phyloP scores from a whole-genome alignment of 2,797 vertebrate genomes.

The Hypotaenidia okinawae region DNA sequence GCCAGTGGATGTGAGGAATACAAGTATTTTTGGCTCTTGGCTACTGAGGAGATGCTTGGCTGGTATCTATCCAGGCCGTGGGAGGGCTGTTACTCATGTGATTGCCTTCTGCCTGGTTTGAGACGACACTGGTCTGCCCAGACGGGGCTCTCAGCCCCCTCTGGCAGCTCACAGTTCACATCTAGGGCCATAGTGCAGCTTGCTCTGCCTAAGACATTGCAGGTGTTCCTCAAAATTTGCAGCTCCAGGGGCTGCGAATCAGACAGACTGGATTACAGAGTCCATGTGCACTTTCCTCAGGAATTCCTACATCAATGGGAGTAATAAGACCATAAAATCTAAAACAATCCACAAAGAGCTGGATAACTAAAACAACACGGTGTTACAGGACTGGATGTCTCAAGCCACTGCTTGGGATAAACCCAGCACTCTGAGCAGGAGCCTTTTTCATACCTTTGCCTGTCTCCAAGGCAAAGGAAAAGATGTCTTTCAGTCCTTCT shows the following conservation, averaged over 20 bases:
- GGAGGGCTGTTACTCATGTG: neutral
- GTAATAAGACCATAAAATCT: neutral
- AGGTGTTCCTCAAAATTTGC: neutral
- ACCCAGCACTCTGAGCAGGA: neutral
- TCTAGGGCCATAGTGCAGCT: neutral
- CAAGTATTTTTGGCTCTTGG: neutral
- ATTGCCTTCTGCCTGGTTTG: neutral
- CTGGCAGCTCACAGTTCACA: neutral
- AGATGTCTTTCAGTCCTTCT: neutral
- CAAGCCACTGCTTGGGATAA: neutral
- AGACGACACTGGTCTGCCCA: neutral
- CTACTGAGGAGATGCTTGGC: neutral
- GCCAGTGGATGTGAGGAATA: neutral
- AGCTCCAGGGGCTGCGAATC: neutral
- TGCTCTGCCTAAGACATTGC: neutral
- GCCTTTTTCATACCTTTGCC: neutral
- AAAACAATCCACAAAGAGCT: neutral
- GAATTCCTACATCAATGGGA: neutral
- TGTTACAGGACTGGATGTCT: neutral
- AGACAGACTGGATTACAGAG: neutral
- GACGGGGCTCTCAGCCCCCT: neutral
- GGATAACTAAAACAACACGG: constrained; percentile 16
- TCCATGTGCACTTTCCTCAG: neutral
- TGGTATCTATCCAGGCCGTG: neutral
- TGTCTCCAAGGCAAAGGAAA: neutral